Percentiles rank a stretch among this genome's conserved stretches.
Conservation (phyloP, 2,797 vertebrate species). For the Halcyon leucocephala region DNA sequence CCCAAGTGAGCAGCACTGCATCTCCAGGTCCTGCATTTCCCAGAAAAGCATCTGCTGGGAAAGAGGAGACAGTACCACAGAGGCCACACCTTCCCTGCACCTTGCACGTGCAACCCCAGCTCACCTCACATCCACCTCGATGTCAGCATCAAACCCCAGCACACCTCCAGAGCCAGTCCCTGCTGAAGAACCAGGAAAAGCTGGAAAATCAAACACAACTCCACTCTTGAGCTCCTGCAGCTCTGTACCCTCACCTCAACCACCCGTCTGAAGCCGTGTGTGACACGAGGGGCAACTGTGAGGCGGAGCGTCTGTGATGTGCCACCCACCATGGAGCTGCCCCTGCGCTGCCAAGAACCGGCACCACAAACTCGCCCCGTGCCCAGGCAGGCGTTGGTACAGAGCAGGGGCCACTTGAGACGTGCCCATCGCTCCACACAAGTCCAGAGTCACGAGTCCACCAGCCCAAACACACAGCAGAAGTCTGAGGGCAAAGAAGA, state of each 20-base stretch:
- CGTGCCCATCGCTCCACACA: no score
- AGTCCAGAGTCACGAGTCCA: no score
- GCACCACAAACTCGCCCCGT: no score
- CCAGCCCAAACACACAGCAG: no score
- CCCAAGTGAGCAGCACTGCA: fast-evolving
- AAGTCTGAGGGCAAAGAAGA: no score
- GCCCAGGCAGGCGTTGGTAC: no score
- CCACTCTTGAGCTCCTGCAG: not conserved
- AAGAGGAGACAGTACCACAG: not conserved
- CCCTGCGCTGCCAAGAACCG: no score
- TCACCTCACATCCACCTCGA: not conserved
- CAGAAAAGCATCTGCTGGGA: not conserved
- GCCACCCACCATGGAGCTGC: no score
- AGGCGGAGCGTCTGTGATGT: not conserved
- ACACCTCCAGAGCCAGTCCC: not conserved
- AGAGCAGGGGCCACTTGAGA: no score
- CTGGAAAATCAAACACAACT: not conserved
- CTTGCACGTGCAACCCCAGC: not conserved
- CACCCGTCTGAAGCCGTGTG: not conserved
- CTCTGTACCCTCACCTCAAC: no score
- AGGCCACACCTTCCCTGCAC: fast-evolving
- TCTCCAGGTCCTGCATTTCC: not conserved
- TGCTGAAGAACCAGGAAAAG: not conserved
- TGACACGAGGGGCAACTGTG: no score
- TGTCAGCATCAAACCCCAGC: not conserved